Conservation (phyloP, 2,113 vertebrate genomes). For the Brachirus orientalis region DNA sequence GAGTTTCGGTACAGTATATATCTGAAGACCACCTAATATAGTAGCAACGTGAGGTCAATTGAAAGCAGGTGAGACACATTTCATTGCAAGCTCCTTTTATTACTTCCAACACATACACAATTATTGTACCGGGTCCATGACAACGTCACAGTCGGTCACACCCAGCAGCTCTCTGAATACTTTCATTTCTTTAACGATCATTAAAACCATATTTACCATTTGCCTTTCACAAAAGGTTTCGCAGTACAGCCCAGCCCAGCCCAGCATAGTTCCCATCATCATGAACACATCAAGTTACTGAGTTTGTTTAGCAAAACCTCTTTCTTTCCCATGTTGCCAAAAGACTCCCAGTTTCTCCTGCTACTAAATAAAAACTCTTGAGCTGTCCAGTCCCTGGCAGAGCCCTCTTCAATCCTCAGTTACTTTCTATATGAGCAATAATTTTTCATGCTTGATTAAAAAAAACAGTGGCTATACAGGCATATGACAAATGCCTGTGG, state of each 20-base stretch:
- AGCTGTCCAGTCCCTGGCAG: no score
- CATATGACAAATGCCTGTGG: conserved; percentile 4
- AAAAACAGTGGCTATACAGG: conserved; percentile 18
- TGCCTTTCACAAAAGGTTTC: neutral
- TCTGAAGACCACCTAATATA: conserved; percentile 22
- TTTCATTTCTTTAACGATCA: neutral
- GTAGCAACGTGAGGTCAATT: conserved; percentile 7
- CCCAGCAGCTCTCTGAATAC: conserved; percentile 12
- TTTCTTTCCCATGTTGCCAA: conserved; percentile 19
- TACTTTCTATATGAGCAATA: neutral
- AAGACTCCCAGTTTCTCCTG: conserved; percentile 14
- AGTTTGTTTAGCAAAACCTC: conserved; percentile 36
- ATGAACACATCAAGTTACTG: conserved; percentile 22
- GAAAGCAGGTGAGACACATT: conserved; percentile 27
- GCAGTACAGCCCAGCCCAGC: conserved; percentile 1
- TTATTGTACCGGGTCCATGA: neutral
- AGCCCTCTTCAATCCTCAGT: neutral
- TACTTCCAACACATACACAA: conserved; percentile 2
- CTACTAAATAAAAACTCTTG: conserved; percentile 18
- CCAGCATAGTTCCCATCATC: conserved; percentile 16
- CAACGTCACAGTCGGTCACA: conserved; percentile 3
- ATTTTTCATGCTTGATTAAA: conserved; percentile 27
- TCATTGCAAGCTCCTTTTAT: conserved; percentile 16
- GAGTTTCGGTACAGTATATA: conserved; percentile 7
- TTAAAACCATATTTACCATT: no score